Conservation (phyloP, 2,888 invertebrate genomes). For the Ceraclea dissimilis region DNA sequence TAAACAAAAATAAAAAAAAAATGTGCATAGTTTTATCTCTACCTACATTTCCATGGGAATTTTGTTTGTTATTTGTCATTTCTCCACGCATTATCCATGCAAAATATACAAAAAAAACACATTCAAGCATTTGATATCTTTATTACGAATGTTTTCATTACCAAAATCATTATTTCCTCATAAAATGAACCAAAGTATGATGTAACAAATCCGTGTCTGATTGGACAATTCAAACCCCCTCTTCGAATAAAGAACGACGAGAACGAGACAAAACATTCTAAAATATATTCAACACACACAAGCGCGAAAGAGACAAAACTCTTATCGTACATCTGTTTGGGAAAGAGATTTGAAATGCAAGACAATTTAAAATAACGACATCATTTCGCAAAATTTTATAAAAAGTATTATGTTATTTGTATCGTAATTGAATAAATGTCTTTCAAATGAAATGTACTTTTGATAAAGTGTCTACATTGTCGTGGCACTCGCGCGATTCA, state of each 20-base stretch:
- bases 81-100: neutral
- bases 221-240: constrained; percentile 31
- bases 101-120: neutral
- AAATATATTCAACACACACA: neutral
- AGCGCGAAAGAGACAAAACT: constrained; percentile 12
- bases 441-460: no score
- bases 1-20: no score
- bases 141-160: constrained; percentile 22
- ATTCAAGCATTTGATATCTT: constrained; percentile 22
- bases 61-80: no score
- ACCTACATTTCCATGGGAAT: no score
- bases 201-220: constrained; percentile 23
- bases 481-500: constrained; percentile 10
- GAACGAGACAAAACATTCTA: constrained; percentile 10
- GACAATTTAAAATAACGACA: no score
- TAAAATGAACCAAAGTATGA: constrained; percentile 16
- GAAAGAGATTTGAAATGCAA: no score
- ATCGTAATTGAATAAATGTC: no score
- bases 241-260: constrained; percentile 22
- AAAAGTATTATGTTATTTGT: no score
- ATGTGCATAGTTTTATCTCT: no score
- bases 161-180: constrained; percentile 17
- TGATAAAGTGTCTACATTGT: no score
- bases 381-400: no score
- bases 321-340: neutral